Evolutionary conservation across 2,113 vertebrate species (phyloP).

Genomic region (Ellobius talpinus): DNA sequence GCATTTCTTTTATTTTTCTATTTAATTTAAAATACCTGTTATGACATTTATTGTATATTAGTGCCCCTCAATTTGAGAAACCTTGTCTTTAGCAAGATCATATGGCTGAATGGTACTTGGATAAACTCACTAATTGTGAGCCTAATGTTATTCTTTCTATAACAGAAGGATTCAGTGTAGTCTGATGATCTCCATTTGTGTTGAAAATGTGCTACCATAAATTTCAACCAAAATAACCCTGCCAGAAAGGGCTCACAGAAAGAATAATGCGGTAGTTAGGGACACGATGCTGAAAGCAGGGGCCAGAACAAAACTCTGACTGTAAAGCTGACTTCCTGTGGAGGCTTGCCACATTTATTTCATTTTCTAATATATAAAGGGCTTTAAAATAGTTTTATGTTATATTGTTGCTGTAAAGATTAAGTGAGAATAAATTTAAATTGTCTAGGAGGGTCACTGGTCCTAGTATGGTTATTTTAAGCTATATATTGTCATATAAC

Average conservation of each 20-base stretch:
- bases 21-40: neutral
- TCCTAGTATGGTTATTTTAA: neutral
- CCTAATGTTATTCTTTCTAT: neutral
- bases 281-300: neutral
- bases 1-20: neutral
- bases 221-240: neutral
- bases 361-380: neutral
- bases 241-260: neutral
- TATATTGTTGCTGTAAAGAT: neutral
- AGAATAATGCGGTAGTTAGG: neutral
- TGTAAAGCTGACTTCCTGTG: neutral
- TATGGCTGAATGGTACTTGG: neutral
- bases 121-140: neutral
- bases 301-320: neutral
- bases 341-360: neutral
- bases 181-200: neutral
- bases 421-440: slow-evolving; percentile 47
- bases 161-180: neutral
- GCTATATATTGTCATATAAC: neutral
- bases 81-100: neutral
- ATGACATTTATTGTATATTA: neutral
- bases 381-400: neutral
- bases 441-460: neutral
- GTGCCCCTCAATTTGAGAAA: neutral
- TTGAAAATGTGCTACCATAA: neutral